A percentile compares a stretch with the other conserved stretches of the same genome.
Evolutionary conservation across 2,888 invertebrate species (phyloP).

Genomic region (Minunthozetes semirufus): DNA sequence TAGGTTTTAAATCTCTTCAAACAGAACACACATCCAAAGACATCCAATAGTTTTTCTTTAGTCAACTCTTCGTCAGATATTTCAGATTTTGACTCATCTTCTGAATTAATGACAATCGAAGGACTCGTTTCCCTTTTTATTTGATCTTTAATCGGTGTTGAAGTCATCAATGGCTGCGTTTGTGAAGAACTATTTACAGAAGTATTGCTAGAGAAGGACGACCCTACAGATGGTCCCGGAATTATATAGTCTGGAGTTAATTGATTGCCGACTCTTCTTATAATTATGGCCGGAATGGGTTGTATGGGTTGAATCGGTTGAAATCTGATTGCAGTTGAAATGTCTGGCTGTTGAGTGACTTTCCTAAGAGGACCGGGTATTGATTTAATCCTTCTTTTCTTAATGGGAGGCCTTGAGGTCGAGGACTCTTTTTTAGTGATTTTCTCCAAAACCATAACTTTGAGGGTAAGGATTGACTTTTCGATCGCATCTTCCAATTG

Average conservation of each 20-base stretch:
- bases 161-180: too few relatives aligned
- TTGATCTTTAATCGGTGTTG: neutral
- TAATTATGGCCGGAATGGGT: too few relatives aligned
- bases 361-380: constrained; percentile 1
- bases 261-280: neutral
- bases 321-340: too few relatives aligned
- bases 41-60: neutral
- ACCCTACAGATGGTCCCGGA: neutral
- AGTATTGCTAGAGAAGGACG: neutral
- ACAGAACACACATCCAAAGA: constrained; percentile 19
- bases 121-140: neutral
- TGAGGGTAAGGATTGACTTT: neutral
- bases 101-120: neutral
- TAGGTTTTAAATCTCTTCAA: neutral
- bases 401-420: neutral
- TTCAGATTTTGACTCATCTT: neutral
- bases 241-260: neutral
- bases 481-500: neutral
- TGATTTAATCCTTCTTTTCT: neutral
- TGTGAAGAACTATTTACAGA: neutral
- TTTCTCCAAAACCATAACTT: neutral
- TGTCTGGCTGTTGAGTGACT: neutral
- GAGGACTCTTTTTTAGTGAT: neutral
- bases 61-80: neutral
- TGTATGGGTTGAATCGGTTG: neutral